Evolutionary conservation across 2,797 vertebrate genomes (phyloP).

Genomic region (Echeneis naucrates): DNA sequence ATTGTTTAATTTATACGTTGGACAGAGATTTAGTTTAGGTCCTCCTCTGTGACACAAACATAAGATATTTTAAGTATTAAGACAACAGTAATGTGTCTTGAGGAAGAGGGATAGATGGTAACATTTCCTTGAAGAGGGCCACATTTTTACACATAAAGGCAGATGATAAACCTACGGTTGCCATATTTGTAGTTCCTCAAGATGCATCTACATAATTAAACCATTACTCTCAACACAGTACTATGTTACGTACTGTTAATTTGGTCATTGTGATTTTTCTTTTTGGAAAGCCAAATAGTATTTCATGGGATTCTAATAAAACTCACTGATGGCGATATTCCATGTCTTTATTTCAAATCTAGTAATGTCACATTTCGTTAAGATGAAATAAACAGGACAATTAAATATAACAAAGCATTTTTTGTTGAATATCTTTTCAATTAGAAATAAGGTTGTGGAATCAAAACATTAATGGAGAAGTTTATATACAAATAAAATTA

Average conservation of each 20-base stretch:
- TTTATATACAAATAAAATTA: neutral
- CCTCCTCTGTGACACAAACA: constrained; percentile 34
- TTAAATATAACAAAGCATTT: neutral
- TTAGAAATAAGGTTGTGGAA: neutral
- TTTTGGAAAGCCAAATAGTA: constrained; percentile 57
- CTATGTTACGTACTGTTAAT: constrained; percentile 35
- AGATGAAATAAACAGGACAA: neutral
- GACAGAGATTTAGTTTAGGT: constrained; percentile 52
- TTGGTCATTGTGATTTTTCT: constrained; percentile 40
- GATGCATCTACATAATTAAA: constrained; percentile 42
- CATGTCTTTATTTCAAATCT: constrained; percentile 35
- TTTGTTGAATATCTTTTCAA: neutral
- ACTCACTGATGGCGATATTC: constrained; percentile 36
- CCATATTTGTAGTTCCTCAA: constrained; percentile 51
- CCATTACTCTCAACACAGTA: constrained; percentile 20
- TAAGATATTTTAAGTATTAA: constrained; percentile 64
- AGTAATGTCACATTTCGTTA: neutral
- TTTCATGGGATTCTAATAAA: constrained; percentile 73
- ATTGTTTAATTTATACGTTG: constrained; percentile 80
- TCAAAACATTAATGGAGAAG: neutral
- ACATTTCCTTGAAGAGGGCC: constrained; percentile 48
- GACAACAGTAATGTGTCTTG: constrained; percentile 43
- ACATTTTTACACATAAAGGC: constrained; percentile 28
- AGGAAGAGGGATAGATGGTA: constrained; percentile 33
- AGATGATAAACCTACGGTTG: constrained; percentile 49